Conservation (phyloP, 2,113 vertebrate species). For the Dasyprocta punctata region DNA sequence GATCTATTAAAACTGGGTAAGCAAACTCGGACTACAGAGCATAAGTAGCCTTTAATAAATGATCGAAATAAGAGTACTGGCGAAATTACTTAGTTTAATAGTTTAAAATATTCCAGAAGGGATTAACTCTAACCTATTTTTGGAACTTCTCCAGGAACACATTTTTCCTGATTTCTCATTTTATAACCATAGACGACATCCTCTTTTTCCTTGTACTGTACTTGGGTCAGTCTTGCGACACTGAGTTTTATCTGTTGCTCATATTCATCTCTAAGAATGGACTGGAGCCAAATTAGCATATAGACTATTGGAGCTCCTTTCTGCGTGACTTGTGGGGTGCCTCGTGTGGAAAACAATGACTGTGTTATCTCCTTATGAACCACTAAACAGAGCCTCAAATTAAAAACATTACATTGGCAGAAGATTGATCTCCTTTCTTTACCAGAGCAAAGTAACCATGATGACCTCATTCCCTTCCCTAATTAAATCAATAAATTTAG, state of each 20-base stretch:
- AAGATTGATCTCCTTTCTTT: constrained; percentile 9
- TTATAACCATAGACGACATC: neutral
- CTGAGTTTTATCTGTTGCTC: neutral
- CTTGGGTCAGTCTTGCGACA: neutral
- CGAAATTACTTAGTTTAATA: neutral
- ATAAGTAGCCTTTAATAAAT: constrained; percentile 20
- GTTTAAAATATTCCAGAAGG: neutral
- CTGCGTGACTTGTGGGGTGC: neutral
- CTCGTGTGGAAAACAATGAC: neutral
- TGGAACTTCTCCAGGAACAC: neutral
- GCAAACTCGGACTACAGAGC: neutral
- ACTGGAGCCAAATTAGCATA: neutral
- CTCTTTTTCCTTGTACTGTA: neutral
- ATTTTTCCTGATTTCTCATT: constrained; percentile 21
- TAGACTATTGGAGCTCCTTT: neutral
- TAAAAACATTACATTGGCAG: constrained; percentile 27
- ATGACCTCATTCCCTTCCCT: neutral
- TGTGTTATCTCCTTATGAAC: neutral
- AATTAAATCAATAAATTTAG: constrained; percentile 39
- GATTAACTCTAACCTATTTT: neutral
- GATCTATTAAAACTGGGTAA: constrained; percentile 22
- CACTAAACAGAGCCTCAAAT: constrained; percentile 45
- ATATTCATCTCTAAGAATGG: neutral
- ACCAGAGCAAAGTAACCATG: neutral
- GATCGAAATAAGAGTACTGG: neutral